These are phyloP conservation scores for Balanococcus diminutus DNA, from an alignment of 2,888 invertebrate species.

Conservation along the genomic window DNA sequence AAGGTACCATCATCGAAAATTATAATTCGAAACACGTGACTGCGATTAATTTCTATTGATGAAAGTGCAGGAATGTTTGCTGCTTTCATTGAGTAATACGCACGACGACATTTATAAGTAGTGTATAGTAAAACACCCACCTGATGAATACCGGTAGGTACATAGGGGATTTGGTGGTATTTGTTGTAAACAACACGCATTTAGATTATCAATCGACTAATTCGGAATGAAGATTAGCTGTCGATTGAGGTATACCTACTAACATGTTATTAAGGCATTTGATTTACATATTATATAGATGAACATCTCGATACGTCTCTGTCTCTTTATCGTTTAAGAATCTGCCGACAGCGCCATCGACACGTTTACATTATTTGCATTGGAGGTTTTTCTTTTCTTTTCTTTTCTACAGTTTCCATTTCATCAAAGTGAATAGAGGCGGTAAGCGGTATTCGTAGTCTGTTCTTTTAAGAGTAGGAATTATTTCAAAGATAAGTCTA, in stretches of 20 bases:
- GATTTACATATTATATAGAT: background rate
- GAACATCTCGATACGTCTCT: background rate
- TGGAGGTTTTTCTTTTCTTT: too few relatives aligned
- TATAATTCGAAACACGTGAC: background rate
- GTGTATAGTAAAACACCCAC: constrained; percentile 10
- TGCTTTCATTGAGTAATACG: background rate
- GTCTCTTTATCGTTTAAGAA: background rate
- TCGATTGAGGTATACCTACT: background rate
- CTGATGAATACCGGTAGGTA: background rate
- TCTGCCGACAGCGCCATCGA: too few relatives aligned
- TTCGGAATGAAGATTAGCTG: constrained; percentile 6
- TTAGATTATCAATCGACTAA: constrained; percentile 10
- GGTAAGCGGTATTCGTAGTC: too few relatives aligned
- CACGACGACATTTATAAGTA: background rate
- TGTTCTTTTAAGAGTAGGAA: too few relatives aligned
- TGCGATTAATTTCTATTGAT: background rate
- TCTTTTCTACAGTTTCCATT: too few relatives aligned
- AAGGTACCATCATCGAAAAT: background rate
- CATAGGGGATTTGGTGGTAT: background rate
- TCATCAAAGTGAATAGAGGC: too few relatives aligned
- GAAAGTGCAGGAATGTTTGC: background rate
- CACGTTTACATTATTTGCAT: background rate
- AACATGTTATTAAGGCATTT: constrained; percentile 2
- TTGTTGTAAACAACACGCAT: constrained; percentile 9
- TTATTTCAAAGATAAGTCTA: too few relatives aligned